Evolutionary conservation across 92 coral and sea anemone genomes (phyloP).

Genomic region (Nematostella vectensis): DNA sequence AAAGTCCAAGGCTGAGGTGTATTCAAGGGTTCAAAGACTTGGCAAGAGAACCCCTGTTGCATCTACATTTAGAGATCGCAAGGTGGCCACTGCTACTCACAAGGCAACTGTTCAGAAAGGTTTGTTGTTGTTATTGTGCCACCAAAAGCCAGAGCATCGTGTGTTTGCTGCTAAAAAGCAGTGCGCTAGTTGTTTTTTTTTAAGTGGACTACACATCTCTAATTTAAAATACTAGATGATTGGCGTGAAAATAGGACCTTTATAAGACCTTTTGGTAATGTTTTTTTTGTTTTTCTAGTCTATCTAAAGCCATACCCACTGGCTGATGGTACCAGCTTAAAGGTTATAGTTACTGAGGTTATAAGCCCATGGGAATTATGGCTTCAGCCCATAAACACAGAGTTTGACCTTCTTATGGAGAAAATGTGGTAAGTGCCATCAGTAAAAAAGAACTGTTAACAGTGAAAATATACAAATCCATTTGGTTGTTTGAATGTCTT

Average conservation of each 20-base stretch:
- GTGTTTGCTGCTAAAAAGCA: too few relatives aligned
- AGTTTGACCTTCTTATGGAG: slow-evolving; percentile 81
- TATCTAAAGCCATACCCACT: slow-evolving; percentile 62
- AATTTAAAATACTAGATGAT: too few relatives aligned
- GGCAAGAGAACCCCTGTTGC: neutral
- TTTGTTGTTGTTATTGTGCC: neutral
- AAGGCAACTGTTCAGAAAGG: neutral
- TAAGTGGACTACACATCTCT: too few relatives aligned
- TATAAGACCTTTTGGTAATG: too few relatives aligned
- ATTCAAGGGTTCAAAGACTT: neutral
- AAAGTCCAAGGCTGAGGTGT: neutral
- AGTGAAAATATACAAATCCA: too few relatives aligned
- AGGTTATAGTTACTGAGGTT: slow-evolving; percentile 88
- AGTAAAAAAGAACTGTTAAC: neutral
- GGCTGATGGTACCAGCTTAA: slow-evolving; percentile 48
- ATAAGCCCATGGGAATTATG: slow-evolving; percentile 89
- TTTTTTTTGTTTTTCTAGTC: too few relatives aligned
- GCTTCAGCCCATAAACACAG: slow-evolving; percentile 73
- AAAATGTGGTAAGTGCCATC: slow-evolving; percentile 83
- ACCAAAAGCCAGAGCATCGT: too few relatives aligned
- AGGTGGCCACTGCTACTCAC: neutral
- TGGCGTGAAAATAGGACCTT: too few relatives aligned
- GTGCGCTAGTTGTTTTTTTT: too few relatives aligned
- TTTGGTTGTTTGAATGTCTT: too few relatives aligned
- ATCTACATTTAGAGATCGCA: neutral